These are phyloP conservation scores for Puffinus mauretanicus DNA, from an alignment of 2,113 vertebrate genomes.

Conservation along the genomic window DNA sequence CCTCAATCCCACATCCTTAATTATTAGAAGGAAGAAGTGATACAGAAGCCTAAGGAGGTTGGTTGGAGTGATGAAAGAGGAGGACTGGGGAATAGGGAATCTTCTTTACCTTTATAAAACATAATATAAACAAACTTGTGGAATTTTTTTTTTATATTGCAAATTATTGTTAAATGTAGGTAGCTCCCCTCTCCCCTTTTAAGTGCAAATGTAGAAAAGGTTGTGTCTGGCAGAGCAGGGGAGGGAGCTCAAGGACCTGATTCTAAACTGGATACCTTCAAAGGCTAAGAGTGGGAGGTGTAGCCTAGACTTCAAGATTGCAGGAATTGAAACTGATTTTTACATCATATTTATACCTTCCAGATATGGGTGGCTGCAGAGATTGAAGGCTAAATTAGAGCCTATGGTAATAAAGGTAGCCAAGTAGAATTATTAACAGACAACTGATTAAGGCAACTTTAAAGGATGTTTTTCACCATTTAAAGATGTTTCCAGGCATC, in stretches of 20 bases:
- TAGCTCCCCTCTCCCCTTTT: neutral
- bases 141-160: neutral
- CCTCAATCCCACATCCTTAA: neutral
- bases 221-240: neutral
- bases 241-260: neutral
- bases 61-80: neutral
- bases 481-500: conserved; percentile 35
- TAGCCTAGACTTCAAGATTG: neutral
- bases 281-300: neutral
- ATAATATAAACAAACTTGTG: neutral
- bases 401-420: neutral
- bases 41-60: neutral
- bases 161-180: neutral
- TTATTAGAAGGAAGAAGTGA: neutral
- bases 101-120: neutral
- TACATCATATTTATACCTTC: conserved; percentile 8
- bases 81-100: neutral
- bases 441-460: conserved; percentile 24
- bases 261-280: neutral
- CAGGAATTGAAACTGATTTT: neutral
- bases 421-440: neutral
- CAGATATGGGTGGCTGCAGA: neutral
- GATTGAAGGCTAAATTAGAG: conserved; percentile 1
- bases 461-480: neutral
- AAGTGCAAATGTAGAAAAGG: neutral